Base-by-base conservation (phyloP, 1,140 invertebrate genomes). In the Charaxes varanes region DNA sequence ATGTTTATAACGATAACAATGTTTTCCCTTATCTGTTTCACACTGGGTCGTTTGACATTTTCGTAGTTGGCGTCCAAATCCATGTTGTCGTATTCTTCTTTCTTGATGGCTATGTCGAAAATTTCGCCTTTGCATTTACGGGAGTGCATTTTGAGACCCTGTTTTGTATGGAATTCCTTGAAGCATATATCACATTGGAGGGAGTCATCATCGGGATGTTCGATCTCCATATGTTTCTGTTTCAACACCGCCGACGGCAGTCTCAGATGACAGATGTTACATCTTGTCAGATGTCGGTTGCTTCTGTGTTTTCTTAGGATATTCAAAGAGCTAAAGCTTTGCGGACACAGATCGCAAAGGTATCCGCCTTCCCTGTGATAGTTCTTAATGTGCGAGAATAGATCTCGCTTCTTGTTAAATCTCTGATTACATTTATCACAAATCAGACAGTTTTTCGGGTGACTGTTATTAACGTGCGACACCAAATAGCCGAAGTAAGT, bases 341-440 rank as follows among this genome's bases (percentile, higher is more conserved):
- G 62, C 0, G 71, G 50, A 19, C 77, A 81, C 6, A 60, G 12
- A 6, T 82, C 78, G 26, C 78, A 79, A 11, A 57, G 55, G 14
- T 79, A 82, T 2, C 78, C 74, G 0, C 74, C 78, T 41, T 73
- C 78, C 6, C 73, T 52, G 6, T 82, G 78, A 48, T 79, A 78
- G 33, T 82, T 82, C 24, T 82, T 82, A 7, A 76, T 70, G 14
- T 82, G 78, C 4, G 74, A 79, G 21, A 79, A 79, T 3, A 82
- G 48, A 41, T 82, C 78, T 1, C 78, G 37, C 15, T 69, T 71
- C 16, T 82, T 82, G 24, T 82, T 82, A 24, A 82, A 82, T 16
- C 76, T 82, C 22, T 82, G 78, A 12, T 70, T 43, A 32, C 78
- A 82, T 26, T 70, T 78, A 14, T 82, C 78, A 35, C 78, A 82